Conservation (phyloP, 2,888 invertebrate species). For the Nycteola revayana region DNA sequence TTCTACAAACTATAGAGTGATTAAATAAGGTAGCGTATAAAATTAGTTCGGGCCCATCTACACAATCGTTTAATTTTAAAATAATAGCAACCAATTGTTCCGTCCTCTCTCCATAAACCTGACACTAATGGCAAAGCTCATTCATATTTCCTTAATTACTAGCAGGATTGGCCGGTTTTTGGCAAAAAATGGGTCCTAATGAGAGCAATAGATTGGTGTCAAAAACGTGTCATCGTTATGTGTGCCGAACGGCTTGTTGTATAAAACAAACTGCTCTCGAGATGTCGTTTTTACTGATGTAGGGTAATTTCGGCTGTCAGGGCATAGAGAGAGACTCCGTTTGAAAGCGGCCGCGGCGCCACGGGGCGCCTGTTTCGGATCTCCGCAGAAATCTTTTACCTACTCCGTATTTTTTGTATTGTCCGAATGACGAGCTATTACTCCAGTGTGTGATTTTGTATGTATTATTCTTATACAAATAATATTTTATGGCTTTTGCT, state of each 20-base stretch:
- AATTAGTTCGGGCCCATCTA: slow-evolving; percentile 11
- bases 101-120: slow-evolving; percentile 15
- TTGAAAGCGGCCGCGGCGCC: slow-evolving; percentile 65
- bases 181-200: slow-evolving; percentile 40
- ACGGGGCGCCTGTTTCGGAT: slow-evolving; percentile 58
- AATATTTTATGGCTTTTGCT: slow-evolving; percentile 17
- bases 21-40: neutral
- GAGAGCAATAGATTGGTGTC: slow-evolving; percentile 49
- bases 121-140: slow-evolving; percentile 26
- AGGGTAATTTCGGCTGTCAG: slow-evolving; percentile 77
- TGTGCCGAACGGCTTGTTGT: slow-evolving; percentile 63
- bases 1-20: no score
- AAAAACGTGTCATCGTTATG: slow-evolving; percentile 61
- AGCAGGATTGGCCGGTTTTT: slow-evolving; percentile 24
- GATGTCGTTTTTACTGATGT: slow-evolving; percentile 60
- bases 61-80: slow-evolving; percentile 1
- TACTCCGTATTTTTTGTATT: slow-evolving; percentile 52
- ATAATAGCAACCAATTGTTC: slow-evolving; percentile 8
- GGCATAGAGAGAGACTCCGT: slow-evolving; percentile 50
- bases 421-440: slow-evolving; percentile 21
- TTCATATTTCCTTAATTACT: slow-evolving; percentile 30
- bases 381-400: slow-evolving; percentile 68
- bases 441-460: slow-evolving; percentile 36
- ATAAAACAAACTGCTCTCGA: slow-evolving; percentile 70
- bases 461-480: slow-evolving; percentile 28